Base-by-base conservation (phyloP, 1,140 invertebrate genomes). In the Calosoma granatense region DNA sequence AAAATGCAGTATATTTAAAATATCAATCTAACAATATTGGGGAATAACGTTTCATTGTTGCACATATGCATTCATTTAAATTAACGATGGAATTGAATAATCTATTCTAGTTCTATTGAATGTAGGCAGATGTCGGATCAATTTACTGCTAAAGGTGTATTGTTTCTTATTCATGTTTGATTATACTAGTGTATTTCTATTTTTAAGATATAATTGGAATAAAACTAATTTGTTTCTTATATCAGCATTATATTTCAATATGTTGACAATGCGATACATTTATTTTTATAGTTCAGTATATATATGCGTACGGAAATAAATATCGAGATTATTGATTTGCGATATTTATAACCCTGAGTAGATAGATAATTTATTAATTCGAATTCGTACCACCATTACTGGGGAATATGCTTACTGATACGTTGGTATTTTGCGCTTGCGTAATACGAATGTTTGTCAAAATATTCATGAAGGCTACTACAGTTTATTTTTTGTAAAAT, bases 391-490 rank as follows among this genome's bases (percentile, higher is more conserved):
- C 26, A 6, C 26, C 26, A 4, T 30, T 30, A 30, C 6, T 30
- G 26, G 26, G 26, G 26, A 30, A n/a, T n/a, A n/a, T n/a, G n/a
- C n/a, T n/a, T n/a, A n/a, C n/a, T n/a, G n/a, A n/a, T n/a, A n/a
- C n/a, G n/a, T n/a, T 12, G 41, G 41, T 47, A 47, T 47, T 47
- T 47, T 9, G 41, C 41, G 41, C 41, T 47, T 47, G 41, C 41
- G 41, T 47, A 47, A 47, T 47, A 17, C 17, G 41, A 47, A 47
- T 47, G 41, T 47, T 47, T 47, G 41, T 47, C 17, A 47, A 47
- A 47, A 47, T 47, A 47, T 47, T 47, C 9, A 47, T 47, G 41
- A 47, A 47, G 41, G 9, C 41, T 47, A 47, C 41, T 11, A 11
- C 14, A 47, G 41, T 12, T 47, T 12, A 47, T 12, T 47, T 47